Conservation (phyloP, 1,140 invertebrate genomes). For the Asobara japonica region DNA sequence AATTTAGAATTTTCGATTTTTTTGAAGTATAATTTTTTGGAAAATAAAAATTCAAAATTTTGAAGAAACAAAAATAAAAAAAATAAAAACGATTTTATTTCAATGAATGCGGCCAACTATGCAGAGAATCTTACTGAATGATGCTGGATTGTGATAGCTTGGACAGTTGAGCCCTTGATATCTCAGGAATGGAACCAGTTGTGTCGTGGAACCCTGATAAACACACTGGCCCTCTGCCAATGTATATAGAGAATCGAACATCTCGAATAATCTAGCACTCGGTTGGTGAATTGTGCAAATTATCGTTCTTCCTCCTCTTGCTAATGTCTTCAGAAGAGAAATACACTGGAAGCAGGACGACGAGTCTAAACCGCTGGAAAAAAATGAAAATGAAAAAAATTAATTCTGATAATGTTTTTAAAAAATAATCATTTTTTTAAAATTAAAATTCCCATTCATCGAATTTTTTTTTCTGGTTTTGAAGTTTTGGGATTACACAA, state of each 20-base stretch:
- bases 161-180: constrained; percentile 88
- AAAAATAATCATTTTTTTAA: no score
- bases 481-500: no score
- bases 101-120: not conserved
- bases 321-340: constrained; percentile 85
- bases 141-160: constrained; percentile 96
- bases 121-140: constrained; percentile 78
- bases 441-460: no score
- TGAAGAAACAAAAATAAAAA: constrained; percentile 30
- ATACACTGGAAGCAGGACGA: constrained; percentile 96
- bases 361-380: constrained; percentile 87
- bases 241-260: constrained; percentile 96
- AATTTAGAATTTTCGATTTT: no score
- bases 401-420: no score
- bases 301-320: constrained; percentile 90
- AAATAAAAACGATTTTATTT: no score
- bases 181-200: constrained; percentile 88
- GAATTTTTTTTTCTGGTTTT: no score
- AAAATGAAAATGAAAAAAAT: no score
- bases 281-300: constrained; percentile 99
- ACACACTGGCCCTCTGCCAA: constrained; percentile 94
- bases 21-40: not conserved
- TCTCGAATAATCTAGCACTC: constrained; percentile 93
- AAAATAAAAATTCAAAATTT: not conserved
- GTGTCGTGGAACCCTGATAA: constrained; percentile 87